Base-by-base conservation (phyloP, 2,113 vertebrate genomes). In the Epinephelus fuscoguttatus region DNA sequence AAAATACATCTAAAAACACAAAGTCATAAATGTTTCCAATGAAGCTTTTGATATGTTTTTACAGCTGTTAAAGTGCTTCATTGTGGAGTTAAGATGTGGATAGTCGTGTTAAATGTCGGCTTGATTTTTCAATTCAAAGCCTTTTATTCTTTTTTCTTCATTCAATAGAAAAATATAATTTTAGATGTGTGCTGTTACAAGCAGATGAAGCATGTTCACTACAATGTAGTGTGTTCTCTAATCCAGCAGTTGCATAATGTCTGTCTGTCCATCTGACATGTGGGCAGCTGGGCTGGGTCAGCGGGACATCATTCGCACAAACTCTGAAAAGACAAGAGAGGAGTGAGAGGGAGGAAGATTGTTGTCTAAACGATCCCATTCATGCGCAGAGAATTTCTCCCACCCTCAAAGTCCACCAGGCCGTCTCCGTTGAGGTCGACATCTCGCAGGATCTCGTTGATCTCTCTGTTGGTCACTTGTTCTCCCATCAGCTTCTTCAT, bases 401-500 rank as follows among this genome's bases (percentile, higher is more conserved):
- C 89, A 99, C 98, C 98, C 95, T 99, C 97, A 0, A 99, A 99
- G 90, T 99, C 97, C 69, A 99, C 96, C 87, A 96, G 94, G 12
- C 98, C 97, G 0, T 99, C 98, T 6, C 97, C 97, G 0, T 99
- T 99, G 87, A 98, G 96, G 93, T 99, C 98, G 0, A 97, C 95
- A 0, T 99, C 98, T 23, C 90, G 93, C 40, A 99, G 95, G 90
- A 99, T 98, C 90, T 98, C 98, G 0, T 97, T 97, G 74, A 98
- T 96, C 89, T 99, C 98, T 30, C 90, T 93, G 89, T 96, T 95
- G 85, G 95, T 97, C 88, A 99, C 94, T 42, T 98, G 97, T 82
- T 98, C 96, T 1, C 98, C 97, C 93, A 99, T 92, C 81, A 99
- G 94, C 86, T 96, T 97, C 92, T 97, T 97, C 96, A 98, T 95